Percentiles rank a stretch among this genome's conserved stretches.
These are phyloP conservation scores for Siphamia tubifer DNA, from an alignment of 2,113 vertebrate genomes.

Conservation along the genomic window DNA sequence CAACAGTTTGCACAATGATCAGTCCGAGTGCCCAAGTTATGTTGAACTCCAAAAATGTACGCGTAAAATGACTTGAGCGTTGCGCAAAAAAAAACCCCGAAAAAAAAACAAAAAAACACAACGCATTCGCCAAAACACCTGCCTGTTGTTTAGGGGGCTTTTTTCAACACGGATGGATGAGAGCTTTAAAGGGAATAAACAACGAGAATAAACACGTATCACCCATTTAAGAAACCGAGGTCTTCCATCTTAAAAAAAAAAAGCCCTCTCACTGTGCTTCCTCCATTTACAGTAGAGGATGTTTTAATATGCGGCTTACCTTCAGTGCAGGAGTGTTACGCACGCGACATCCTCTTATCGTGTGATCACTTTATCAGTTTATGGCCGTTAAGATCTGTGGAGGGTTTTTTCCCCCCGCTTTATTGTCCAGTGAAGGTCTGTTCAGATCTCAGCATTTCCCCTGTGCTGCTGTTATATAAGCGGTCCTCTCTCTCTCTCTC, in stretches of 20 bases:
- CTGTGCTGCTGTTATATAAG: slow-evolving; percentile 69
- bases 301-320: slow-evolving; percentile 49
- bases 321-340: slow-evolving; percentile 1
- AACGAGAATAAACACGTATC: slow-evolving; percentile 37
- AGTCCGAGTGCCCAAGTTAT: slow-evolving; percentile 51
- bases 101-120: too few relatives aligned
- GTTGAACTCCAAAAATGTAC: slow-evolving; percentile 20
- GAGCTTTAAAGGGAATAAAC: not conserved
- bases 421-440: slow-evolving; percentile 44
- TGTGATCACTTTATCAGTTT: not conserved
- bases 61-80: not conserved
- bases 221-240: slow-evolving; percentile 40
- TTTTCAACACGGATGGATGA: not conserved
- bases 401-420: slow-evolving; percentile 13
- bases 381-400: not conserved
- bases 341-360: not conserved
- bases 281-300: slow-evolving; percentile 52
- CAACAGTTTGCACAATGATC: slow-evolving; percentile 74
- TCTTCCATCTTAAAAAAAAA: slow-evolving; percentile 67
- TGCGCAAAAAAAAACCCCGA: too few relatives aligned
- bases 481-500: slow-evolving; percentile 17
- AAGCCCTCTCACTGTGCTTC: not conserved
- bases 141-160: not conserved
- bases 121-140: not conserved
- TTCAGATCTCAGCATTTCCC: slow-evolving; percentile 35